Evolutionary conservation across 2,797 vertebrate species (phyloP).

Genomic region (Sphenopsis melanotis): DNA sequence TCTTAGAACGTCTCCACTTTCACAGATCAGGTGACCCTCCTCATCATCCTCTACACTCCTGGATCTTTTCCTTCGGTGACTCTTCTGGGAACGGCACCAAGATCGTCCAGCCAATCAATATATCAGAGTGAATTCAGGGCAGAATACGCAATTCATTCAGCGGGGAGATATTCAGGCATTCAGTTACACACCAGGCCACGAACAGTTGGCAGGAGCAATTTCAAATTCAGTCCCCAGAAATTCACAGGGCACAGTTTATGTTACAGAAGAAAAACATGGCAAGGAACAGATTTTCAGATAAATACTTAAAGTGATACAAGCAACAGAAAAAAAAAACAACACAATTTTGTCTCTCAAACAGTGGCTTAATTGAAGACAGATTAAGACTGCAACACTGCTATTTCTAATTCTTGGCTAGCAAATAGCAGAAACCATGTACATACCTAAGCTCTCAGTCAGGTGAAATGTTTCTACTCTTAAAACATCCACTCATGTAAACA

Average conservation of each 20-base stretch:
- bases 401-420: constrained; percentile 41
- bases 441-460: constrained; percentile 20
- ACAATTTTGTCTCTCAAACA: constrained; percentile 73
- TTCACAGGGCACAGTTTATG: constrained; percentile 98
- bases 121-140: constrained; percentile 92
- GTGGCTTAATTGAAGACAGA: constrained; percentile 69
- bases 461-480: constrained; percentile 40
- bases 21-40: constrained; percentile 99
- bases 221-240: constrained; percentile 99
- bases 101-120: constrained; percentile 92
- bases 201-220: constrained; percentile 97
- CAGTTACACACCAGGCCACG: constrained; percentile 96
- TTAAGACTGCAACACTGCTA: constrained; percentile 68
- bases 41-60: constrained; percentile 99
- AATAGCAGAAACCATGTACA: neutral
- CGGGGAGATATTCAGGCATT: constrained; percentile 97
- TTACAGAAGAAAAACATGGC: constrained; percentile 99
- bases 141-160: constrained; percentile 98
- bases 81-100: constrained; percentile 94
- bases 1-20: constrained; percentile 99
- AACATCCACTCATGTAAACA: constrained; percentile 22
- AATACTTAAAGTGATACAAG: constrained; percentile 85
- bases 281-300: constrained; percentile 99
- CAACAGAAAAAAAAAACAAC: constrained; percentile 78
- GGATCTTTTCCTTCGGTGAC: constrained; percentile 95